These are phyloP conservation scores for Microcebus jonahi DNA, from an alignment of 2,113 vertebrate genomes.

Conservation along the genomic window DNA sequence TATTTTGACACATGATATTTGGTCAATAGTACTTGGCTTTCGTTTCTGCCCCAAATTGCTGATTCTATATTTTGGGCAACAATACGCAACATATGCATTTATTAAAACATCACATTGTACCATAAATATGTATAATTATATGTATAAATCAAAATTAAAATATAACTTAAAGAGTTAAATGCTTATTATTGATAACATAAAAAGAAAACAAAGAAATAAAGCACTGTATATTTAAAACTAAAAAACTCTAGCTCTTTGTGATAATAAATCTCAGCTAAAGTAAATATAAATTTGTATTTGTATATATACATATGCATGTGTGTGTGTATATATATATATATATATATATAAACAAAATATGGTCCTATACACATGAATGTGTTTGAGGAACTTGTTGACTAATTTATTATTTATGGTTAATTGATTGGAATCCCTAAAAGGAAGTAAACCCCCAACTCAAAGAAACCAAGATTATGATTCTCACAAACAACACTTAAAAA, in stretches of 20 bases:
- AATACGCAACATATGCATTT: not conserved
- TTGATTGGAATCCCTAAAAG: not conserved
- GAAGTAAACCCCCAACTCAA: not conserved
- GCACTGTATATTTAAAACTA: not conserved
- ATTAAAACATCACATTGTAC: not conserved
- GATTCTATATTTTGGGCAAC: not conserved
- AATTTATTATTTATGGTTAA: constrained; percentile 9
- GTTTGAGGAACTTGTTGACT: not conserved
- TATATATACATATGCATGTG: not conserved
- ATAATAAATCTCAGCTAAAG: not conserved
- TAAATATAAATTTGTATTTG: not conserved
- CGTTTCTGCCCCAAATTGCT: not conserved
- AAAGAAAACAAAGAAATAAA: not conserved
- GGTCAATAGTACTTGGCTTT: not conserved
- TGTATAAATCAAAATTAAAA: not conserved
- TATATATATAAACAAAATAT: not conserved
- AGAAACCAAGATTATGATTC: not conserved
- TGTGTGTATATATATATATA: not conserved
- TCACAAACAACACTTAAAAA: not conserved
- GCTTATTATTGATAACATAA: not conserved
- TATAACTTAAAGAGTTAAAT: not conserved
- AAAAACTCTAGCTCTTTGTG: not conserved
- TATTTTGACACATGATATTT: constrained; percentile 19
- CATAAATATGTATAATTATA: not conserved
- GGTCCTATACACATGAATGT: not conserved